Evolutionary conservation across 2,113 vertebrate species (phyloP), one percentile per base, ranked within the genome.

Genomic region (Gambusia holbrooki): DNA sequence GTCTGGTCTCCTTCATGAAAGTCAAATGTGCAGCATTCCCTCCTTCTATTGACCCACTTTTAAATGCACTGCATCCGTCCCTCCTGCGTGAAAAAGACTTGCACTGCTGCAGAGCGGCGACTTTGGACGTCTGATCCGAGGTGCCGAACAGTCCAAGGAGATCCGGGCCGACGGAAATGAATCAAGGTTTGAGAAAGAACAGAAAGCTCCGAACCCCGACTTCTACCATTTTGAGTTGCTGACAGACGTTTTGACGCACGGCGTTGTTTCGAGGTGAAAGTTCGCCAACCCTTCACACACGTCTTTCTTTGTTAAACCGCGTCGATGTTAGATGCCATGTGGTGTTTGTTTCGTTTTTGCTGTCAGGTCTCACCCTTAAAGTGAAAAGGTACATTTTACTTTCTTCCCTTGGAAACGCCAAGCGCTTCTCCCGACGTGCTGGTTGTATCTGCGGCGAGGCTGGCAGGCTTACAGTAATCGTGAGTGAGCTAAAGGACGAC

Each of bases 401-500:
- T 64, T 37, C 73, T 74, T 79, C 42, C 27, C 32, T 60, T 60
- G 64, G 27, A 82, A 84, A 67, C 66, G 64, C 35, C 48, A 69
- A 29, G 15, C 12, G 45, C 40, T 76, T 63, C 25, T 62, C 66
- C 71, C 5, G n/a, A 33, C 11, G 65, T 71, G 14, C 25, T 17
- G 42, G 9, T 60, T 82, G 80, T 32, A 71, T 68, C 40, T 66
- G 27, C 22, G 12, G 48, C 66, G 54, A 42, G 62, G 71, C 70
- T 71, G 61, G 61, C 69, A 15, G 12, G 48, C 62, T 73, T 66
- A 68, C 73, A 81, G 62, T 76, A 62, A 72, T 37, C 69, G 51
- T 1, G 19, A 75, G 5, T 60, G 40, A 75, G 82, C 33, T 67
- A 69, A 86, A 84, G 79, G 35, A 48, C 60, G 42, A 69, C 86